Percentiles rank a stretch among this genome's conserved stretches.
Evolutionary conservation across 1,140 invertebrate genomes (phyloP).

Genomic region (Zaprionus kolodkinae): DNA sequence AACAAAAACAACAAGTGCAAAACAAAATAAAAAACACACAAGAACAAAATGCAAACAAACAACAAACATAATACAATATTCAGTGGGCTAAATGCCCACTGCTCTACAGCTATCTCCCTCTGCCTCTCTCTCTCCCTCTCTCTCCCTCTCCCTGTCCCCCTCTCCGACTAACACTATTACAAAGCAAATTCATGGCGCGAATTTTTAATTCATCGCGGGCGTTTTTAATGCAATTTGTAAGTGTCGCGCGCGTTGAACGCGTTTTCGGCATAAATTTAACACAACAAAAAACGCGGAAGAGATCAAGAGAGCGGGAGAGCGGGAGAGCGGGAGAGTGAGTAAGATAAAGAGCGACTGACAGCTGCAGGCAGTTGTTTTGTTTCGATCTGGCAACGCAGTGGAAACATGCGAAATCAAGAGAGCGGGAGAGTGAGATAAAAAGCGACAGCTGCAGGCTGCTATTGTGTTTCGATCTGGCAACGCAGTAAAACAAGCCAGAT

Average conservation of each 20-base stretch:
- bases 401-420: not conserved
- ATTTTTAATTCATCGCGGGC: conserved; percentile 52
- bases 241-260: conserved; percentile 45
- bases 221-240: conserved; percentile 74
- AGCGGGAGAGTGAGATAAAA: not conserved
- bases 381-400: too few relatives aligned
- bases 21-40: conserved; percentile 9
- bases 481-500: not conserved
- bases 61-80: conserved; percentile 37
- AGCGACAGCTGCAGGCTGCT: conserved; percentile 3
- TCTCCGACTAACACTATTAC: not conserved
- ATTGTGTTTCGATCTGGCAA: conserved; percentile 46
- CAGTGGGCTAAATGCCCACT: conserved; percentile 21
- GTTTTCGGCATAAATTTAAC: conserved; percentile 55
- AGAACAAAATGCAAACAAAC: conserved; percentile 20
- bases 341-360: not conserved
- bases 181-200: conserved; percentile 42
- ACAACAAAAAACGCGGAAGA: conserved; percentile 18
- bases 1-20: conserved; percentile 8
- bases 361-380: not conserved
- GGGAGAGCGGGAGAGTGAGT: not conserved
- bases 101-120: not conserved
- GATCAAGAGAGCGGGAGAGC: not conserved
- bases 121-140: not conserved
- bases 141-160: not conserved